Evolutionary conservation across 2,888 invertebrate species (phyloP).

Genomic region (Brassicogethes aeneus): DNA sequence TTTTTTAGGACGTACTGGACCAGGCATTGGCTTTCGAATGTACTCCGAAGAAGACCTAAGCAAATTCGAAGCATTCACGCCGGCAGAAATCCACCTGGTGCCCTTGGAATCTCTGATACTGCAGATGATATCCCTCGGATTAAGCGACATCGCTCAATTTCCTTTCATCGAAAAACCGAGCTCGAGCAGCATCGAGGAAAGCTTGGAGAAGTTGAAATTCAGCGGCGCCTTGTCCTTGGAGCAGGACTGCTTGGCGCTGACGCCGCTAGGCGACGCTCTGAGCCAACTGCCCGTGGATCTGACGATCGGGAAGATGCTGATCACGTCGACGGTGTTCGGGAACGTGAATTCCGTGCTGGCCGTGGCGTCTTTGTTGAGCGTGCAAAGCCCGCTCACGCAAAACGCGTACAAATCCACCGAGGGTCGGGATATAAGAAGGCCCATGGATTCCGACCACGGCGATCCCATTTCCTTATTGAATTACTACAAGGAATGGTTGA

Average conservation of each 20-base stretch:
- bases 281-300: constrained; percentile 91
- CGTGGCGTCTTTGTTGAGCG: constrained; percentile 83
- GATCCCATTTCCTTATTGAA: constrained; percentile 88
- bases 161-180: constrained; percentile 94
- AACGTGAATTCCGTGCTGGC: constrained; percentile 84
- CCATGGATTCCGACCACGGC: constrained; percentile 88
- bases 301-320: constrained; percentile 89
- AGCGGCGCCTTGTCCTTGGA: constrained; percentile 72
- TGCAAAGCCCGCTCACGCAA: constrained; percentile 89
- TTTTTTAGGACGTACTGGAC: constrained; percentile 90
- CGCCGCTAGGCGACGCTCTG: constrained; percentile 77
- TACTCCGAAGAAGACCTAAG: constrained; percentile 77
- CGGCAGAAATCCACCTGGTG: constrained; percentile 89
- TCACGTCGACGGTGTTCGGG: constrained; percentile 82
- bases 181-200: constrained; percentile 73
- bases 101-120: constrained; percentile 86
- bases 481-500: constrained; percentile 82
- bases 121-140: constrained; percentile 89
- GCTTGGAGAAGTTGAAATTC: constrained; percentile 73
- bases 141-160: constrained; percentile 83
- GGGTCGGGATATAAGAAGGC: constrained; percentile 67
- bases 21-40: constrained; percentile 88
- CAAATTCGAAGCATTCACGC: constrained; percentile 73
- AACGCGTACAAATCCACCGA: constrained; percentile 78
- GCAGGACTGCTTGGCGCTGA: constrained; percentile 57